Conservation (phyloP, 2,797 vertebrate genomes). For the Propithecus perrieri region DNA sequence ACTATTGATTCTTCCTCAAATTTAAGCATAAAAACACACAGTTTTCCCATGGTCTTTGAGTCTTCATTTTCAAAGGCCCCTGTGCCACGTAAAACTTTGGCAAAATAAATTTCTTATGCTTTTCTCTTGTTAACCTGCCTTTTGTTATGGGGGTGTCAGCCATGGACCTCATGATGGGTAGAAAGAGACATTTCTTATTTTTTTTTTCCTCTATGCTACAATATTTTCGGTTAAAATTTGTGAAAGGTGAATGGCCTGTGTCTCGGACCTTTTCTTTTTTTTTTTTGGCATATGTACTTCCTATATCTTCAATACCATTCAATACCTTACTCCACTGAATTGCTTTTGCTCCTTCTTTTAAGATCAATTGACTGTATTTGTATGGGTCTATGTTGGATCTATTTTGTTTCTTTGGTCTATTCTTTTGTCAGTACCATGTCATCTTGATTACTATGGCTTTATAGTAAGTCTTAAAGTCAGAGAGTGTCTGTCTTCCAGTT, state of each 20-base stretch:
- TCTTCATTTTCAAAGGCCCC: background rate
- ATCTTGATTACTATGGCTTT: background rate
- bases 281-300: background rate
- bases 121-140: background rate
- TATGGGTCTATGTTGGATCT: background rate
- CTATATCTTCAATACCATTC: background rate
- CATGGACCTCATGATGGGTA: background rate
- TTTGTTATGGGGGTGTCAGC: background rate
- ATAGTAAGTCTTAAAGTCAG: background rate
- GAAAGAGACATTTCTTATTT: background rate
- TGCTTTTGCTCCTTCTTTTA: background rate
- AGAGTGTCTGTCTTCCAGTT: background rate
- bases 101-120: background rate
- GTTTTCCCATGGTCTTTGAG: background rate
- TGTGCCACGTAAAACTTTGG: background rate
- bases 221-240: background rate
- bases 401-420: background rate
- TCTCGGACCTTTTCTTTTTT: background rate
- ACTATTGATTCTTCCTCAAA: background rate
- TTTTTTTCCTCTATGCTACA: background rate
- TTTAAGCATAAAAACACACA: background rate
- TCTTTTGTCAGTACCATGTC: background rate
- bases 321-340: background rate
- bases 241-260: background rate
- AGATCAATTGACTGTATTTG: background rate